Conservation (phyloP, 1,140 invertebrate genomes). For the Platorchestia sp. region DNA sequence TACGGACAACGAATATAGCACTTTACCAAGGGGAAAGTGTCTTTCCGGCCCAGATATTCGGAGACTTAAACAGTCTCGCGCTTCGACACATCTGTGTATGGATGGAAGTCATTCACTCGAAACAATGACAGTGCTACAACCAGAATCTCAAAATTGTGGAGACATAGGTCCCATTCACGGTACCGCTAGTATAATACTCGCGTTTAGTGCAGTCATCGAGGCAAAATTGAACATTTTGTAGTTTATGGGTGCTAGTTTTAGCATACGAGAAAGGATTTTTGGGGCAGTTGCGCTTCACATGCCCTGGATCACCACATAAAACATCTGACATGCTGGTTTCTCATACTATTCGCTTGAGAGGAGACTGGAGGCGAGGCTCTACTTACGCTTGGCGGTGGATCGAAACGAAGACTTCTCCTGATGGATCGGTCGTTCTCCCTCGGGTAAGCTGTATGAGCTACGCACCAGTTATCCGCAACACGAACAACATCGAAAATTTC, state of each 20-base stretch:
- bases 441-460: background rate
- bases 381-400: background rate
- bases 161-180: no score
- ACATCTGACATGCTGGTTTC: background rate
- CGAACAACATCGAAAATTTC: background rate
- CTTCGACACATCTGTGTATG: background rate
- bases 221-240: background rate
- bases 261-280: background rate
- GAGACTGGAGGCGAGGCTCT: background rate
- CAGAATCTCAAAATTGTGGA: no score
- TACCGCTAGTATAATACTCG: no score
- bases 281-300: no score
- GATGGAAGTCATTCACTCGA: background rate
- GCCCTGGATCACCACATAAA: background rate
- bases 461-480: background rate
- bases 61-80: background rate
- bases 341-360: background rate
- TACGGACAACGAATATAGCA: background rate
- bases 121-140: background rate
- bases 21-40: background rate
- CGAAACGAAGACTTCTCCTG: background rate
- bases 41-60: background rate
- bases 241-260: background rate
- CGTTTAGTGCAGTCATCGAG: background rate
- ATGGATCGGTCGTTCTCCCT: background rate